These are phyloP conservation scores for Prionace glauca DNA, from an alignment of 2,797 vertebrate species.

Conservation along the genomic window DNA sequence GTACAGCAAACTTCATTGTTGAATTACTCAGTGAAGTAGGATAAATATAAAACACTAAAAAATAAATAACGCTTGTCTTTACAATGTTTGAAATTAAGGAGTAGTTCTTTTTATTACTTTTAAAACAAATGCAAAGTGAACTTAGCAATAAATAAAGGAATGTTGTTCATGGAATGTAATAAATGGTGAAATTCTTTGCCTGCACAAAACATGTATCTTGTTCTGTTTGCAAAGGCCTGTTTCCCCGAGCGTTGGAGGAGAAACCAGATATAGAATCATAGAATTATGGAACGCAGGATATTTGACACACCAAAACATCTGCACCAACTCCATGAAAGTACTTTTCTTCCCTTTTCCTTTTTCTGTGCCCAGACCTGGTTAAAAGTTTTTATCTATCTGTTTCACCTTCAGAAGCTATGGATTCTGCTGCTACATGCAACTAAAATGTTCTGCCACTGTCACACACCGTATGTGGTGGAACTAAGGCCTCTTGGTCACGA, in stretches of 20 bases:
- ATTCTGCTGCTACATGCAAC: not conserved
- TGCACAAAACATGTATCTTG: not conserved
- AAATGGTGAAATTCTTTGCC: not conserved
- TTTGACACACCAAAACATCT: not conserved
- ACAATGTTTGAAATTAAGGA: slow-evolving; percentile 33
- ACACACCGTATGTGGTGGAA: not conserved
- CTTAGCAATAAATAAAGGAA: slow-evolving; percentile 1
- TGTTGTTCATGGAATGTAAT: not conserved
- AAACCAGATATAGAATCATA: not conserved
- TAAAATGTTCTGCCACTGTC: not conserved
- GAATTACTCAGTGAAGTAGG: not conserved
- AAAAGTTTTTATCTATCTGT: not conserved
- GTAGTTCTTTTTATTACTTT: not conserved
- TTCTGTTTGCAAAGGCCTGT: not conserved
- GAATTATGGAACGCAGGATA: not conserved
- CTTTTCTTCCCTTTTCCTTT: not conserved
- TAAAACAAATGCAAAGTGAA: not conserved
- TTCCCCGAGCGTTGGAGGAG: not conserved
- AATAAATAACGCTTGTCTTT: not conserved
- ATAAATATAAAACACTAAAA: not conserved
- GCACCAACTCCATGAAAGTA: not conserved
- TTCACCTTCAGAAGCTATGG: not conserved
- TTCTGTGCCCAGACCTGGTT: not conserved
- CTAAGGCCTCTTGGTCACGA: not conserved
- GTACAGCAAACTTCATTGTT: not conserved